Conservation (phyloP, 2,888 invertebrate species). For the Candidula unifasciata region DNA sequence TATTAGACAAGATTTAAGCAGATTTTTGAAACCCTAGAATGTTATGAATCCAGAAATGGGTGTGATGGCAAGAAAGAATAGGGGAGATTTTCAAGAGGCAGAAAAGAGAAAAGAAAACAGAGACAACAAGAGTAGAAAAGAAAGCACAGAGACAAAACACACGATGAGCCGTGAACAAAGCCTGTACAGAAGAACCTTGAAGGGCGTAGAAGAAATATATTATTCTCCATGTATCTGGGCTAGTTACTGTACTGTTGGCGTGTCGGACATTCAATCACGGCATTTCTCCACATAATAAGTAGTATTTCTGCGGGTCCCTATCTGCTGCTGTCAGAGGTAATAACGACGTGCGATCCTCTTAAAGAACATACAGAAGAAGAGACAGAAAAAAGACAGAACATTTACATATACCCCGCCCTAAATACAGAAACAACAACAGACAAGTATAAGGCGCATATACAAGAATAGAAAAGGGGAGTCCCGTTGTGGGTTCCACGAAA, state of each 20-base stretch:
- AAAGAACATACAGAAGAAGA: too few relatives aligned
- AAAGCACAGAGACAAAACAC: too few relatives aligned
- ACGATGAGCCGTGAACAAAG: not conserved
- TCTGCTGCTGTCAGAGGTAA: not conserved
- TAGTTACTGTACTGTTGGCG: not conserved
- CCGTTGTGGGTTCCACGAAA: not conserved
- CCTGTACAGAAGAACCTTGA: not conserved
- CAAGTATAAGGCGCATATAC: not conserved
- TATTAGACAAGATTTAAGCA: too few relatives aligned
- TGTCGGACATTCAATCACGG: slow-evolving; percentile 31
- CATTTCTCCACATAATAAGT: slow-evolving; percentile 20
- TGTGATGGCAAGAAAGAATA: not conserved
- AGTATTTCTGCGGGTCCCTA: not conserved
- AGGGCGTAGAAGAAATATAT: slow-evolving; percentile 19
- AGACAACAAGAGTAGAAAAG: too few relatives aligned
- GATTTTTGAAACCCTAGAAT: too few relatives aligned
- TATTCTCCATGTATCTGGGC: not conserved
- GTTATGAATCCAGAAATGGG: too few relatives aligned
- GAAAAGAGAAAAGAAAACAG: not conserved
- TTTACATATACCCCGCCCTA: not conserved
- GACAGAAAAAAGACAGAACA: too few relatives aligned
- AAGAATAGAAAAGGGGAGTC: not conserved
- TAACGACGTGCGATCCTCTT: not conserved
- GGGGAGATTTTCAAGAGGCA: not conserved
- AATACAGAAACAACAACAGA: not conserved